Conservation (phyloP, 2,888 invertebrate genomes). For the Aspidiotus destructor region DNA sequence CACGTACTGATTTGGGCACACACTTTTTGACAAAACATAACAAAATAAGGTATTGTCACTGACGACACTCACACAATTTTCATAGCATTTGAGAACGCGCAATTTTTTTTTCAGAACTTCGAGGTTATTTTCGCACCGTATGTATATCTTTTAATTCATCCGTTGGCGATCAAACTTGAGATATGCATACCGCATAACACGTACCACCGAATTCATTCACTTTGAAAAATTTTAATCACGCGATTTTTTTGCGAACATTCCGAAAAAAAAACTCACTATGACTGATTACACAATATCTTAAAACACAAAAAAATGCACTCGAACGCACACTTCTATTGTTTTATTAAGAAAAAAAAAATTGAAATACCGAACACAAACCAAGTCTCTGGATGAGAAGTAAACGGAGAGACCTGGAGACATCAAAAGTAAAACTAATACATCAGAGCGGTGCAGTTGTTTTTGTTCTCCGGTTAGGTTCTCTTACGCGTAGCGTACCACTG, state of each 20-base stretch:
- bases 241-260: too few species aligned
- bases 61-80: constrained; percentile 3
- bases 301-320: too few species aligned
- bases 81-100: background rate
- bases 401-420: constrained; percentile 25
- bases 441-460: constrained; percentile 6
- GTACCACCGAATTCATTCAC: background rate
- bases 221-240: too few species aligned
- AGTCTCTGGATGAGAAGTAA: constrained; percentile 15
- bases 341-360: background rate
- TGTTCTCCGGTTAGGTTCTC: constrained; percentile 3
- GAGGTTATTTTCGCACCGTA: too few species aligned
- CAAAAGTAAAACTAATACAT: constrained; percentile 29
- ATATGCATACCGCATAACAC: background rate
- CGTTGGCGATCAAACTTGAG: background rate
- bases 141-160: background rate
- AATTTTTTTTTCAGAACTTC: background rate
- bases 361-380: constrained; percentile 9
- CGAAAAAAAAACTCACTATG: too few species aligned
- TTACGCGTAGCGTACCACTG: background rate
- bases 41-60: background rate
- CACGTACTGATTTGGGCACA: background rate
- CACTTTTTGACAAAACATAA: background rate
- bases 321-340: too few species aligned
- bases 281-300: too few species aligned